Base-by-base conservation (phyloP, 2,888 invertebrate genomes). In the Agapostemon virescens region DNA sequence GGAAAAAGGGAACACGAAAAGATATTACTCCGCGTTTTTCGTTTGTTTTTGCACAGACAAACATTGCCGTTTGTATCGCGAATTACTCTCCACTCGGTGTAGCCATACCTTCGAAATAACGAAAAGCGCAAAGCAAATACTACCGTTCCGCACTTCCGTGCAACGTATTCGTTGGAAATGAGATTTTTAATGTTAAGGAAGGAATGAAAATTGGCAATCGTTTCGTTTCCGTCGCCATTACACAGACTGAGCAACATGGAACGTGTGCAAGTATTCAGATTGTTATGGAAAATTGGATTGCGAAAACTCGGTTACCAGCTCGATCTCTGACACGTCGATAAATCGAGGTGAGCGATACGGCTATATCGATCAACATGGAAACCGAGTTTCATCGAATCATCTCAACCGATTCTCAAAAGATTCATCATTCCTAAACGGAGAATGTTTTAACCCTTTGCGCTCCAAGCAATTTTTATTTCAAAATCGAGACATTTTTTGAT, bases 211-310 rank as follows among this genome's bases (percentile, higher is more conserved):
- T 66, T 52, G 52, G 49, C 55, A 38, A 38, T 52, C 42, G 70
- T 49, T 58, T 23, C 68, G 61, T 61, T 68, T 58, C 42, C 66
- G 64, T 20, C 17, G 52, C 67, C 68, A 30, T 78, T 69, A 38
- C 61, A 40, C 49, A 40, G 33, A 26, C 55, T 20, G 30, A 33
- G 61, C 55, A 20, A 42, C 49, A 17, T 17, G 52, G 15, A 42
- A n/a, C 20, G 20, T 38, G 63, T 23, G 45, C 11, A 64, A 63
- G 33, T 68, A 75, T 72, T 55, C 64, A n/a, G 64, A 69, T 69
- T 64, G 64, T 78, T 58, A 40, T 49, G 20, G 69, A 58, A 75
- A 64, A 79, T 74, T 70, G 55, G 42, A 73, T 52, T 72, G 69
- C 42, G 68, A 69, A 67, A 74, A 77, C 67, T 69, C 74, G 75